Evolutionary conservation across 2,888 invertebrate genomes (phyloP).

Genomic region (Sinodicranocentrus sp.): DNA sequence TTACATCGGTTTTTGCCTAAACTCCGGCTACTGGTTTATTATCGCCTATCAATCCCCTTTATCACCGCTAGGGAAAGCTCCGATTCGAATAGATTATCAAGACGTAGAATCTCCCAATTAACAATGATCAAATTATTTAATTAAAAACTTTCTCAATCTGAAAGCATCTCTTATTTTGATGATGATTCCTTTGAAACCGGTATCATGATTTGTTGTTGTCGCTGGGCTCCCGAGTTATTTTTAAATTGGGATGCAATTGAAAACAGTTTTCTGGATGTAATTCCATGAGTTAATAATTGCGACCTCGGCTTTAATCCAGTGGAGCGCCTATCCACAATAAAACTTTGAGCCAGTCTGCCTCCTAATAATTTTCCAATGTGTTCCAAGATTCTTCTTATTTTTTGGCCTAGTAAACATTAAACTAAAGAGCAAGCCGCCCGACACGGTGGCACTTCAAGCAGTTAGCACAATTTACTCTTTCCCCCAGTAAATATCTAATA

Average conservation of each 20-base stretch:
- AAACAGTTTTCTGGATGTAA: too few relatives aligned
- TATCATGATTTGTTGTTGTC: too few relatives aligned
- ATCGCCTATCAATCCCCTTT: not conserved
- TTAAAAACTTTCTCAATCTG: too few relatives aligned
- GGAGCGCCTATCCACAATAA: conserved; percentile 26
- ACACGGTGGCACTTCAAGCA: conserved; percentile 49
- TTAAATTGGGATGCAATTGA: too few relatives aligned
- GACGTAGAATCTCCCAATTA: conserved; percentile 17
- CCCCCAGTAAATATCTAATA: conserved; percentile 27
- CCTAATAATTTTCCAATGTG: conserved; percentile 2
- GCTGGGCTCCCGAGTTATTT: too few relatives aligned
- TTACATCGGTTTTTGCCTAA: conserved; percentile 56
- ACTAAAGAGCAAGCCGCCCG: conserved; percentile 39
- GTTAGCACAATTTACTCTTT: conserved; percentile 57
- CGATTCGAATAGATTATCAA: conserved; percentile 2
- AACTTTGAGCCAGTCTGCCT: conserved; percentile 40
- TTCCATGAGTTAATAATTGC: too few relatives aligned
- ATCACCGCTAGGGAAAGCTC: not conserved
- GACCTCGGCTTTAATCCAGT: conserved; percentile 20
- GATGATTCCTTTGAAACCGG: too few relatives aligned
- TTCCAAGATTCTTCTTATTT: conserved; percentile 1
- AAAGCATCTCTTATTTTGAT: too few relatives aligned
- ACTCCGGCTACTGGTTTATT: conserved; percentile 57
- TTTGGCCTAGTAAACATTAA: conserved; percentile 8
- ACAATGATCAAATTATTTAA: conserved; percentile 32